These are phyloP conservation scores for Melanophora roralis DNA, from an alignment of 2,888 invertebrate genomes.

Conservation along the genomic window DNA sequence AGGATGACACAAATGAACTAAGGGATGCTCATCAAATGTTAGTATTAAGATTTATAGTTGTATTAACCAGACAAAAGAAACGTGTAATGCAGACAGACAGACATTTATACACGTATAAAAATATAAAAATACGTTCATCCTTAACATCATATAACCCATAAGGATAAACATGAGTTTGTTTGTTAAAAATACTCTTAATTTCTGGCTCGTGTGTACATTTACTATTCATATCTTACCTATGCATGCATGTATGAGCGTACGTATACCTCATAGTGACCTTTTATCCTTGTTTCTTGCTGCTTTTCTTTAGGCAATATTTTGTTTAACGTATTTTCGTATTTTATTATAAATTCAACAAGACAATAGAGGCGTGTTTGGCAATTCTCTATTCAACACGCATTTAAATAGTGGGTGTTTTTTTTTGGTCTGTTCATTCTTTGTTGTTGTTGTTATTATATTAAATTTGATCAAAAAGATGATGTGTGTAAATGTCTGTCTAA, in stretches of 20 bases:
- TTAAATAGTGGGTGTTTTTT: constrained; percentile 34
- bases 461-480: neutral
- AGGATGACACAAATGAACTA: constrained; percentile 9
- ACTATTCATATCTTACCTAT: constrained; percentile 4
- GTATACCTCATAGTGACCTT: constrained; percentile 16
- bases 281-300: neutral
- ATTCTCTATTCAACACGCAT: constrained; percentile 48
- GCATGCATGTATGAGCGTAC: too few species aligned
- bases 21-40: constrained; percentile 47
- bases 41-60: constrained; percentile 49
- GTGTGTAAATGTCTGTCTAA: constrained; percentile 38
- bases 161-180: neutral
- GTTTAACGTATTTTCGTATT: constrained; percentile 22
- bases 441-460: neutral
- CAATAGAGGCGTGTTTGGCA: constrained; percentile 43
- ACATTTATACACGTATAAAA: neutral
- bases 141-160: constrained; percentile 38
- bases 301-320: neutral
- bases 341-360: constrained; percentile 15
- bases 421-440: neutral
- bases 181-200: constrained; percentile 4
- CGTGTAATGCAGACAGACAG: neutral
- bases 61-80: constrained; percentile 29
- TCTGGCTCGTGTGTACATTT: constrained; percentile 31
- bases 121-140: too few species aligned